Base-by-base conservation (phyloP, 2,888 invertebrate species). In the Brachyptera putata region DNA sequence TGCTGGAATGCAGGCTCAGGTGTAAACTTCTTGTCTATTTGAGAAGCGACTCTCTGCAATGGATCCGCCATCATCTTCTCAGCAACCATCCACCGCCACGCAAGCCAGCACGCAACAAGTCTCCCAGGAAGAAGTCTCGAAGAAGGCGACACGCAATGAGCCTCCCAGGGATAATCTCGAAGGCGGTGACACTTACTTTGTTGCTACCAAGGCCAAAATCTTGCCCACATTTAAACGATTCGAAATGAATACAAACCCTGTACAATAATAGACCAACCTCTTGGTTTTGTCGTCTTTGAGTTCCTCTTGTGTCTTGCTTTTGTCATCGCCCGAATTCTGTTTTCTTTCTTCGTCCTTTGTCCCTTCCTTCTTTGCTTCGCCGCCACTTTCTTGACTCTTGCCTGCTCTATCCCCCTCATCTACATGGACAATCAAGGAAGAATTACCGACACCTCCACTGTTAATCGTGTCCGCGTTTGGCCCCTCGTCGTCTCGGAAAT, bases 321-420 rank as follows among this genome's bases (percentile, higher is more conserved):
- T 58, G 46, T 59, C 62, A 30, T 63, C 61, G 21, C 53, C 60
- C 9, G 39, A 21, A 18, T 58, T 24, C 26, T 50, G 36, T 21
- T 53, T 53, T 53, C 53, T 46, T 41, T 61, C 53, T 56, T 63
- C 57, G 58, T 63, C 58, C 18, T 53, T 53, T 36, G 53, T 18
- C 49, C 61, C 57, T 56, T 63, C 58, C 18, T 53, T 53, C 21
- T 34, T 18, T 22, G 34, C 53, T 14, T 46, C 46, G 26, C 50
- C 53, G 69, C 69, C 65, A 70, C 70, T 70, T 72, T 70, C 57
- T 63, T 63, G 68, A 69, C 69, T 64, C 73, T 74, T 67, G 69
- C 71, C 68, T 74, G 50, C 57, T 48, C 74, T 74, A 69, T 71
- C 74, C 63, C 71, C 68, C 71, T 75, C 69, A 73, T 74, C 74